phyloP scores from a whole-genome alignment of 2,113 vertebrate species.

The Dasyprocta punctata region DNA sequence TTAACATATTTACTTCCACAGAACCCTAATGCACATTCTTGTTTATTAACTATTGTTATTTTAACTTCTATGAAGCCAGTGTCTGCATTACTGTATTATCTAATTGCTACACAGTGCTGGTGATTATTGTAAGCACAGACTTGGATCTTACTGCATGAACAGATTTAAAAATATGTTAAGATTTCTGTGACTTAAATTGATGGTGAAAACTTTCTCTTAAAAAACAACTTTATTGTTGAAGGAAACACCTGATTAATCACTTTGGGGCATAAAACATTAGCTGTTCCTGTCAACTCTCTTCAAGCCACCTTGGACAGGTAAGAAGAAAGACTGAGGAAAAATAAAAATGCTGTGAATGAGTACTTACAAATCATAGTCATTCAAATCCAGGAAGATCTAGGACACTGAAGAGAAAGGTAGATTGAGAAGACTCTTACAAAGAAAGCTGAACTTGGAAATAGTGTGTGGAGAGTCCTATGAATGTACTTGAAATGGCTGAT shows the following conservation, averaged over 20 bases:
- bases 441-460: neutral
- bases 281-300: neutral
- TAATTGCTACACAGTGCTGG: neutral
- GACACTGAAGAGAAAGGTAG: neutral
- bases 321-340: neutral
- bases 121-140: neutral
- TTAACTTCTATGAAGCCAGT: neutral
- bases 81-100: neutral
- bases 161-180: neutral
- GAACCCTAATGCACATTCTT: neutral
- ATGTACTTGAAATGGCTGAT: neutral
- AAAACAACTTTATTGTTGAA: neutral
- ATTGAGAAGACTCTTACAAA: neutral
- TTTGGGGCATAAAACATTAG: neutral
- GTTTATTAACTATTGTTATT: slow-evolving; percentile 7
- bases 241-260: neutral
- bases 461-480: neutral
- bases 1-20: neutral
- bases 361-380: neutral
- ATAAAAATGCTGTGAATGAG: neutral
- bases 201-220: neutral
- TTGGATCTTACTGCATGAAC: neutral
- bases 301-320: neutral
- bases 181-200: slow-evolving; percentile 1
- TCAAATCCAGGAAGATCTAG: neutral